phyloP scores from a whole-genome alignment of 1,140 invertebrate genomes.

The Manduca sexta region DNA sequence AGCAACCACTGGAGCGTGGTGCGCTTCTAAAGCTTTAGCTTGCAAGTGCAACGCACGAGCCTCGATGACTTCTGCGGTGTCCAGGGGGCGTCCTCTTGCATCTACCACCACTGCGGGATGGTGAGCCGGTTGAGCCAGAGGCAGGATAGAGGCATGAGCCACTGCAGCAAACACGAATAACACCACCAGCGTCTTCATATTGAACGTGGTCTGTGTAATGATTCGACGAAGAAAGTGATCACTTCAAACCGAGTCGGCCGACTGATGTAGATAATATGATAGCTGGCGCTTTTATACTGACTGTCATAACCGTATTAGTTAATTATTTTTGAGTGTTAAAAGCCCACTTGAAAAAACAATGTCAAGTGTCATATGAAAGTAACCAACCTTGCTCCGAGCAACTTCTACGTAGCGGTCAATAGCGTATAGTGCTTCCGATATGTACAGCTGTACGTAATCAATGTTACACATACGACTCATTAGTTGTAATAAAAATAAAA shows the following conservation, averaged over 20 bases:
- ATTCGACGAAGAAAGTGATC: slow-evolving; percentile 23
- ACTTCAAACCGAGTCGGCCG: slow-evolving; percentile 29
- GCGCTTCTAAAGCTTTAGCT: slow-evolving; percentile 52
- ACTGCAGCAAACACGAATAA: slow-evolving; percentile 50
- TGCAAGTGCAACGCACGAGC: slow-evolving; percentile 64
- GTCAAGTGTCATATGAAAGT: slow-evolving; percentile 52
- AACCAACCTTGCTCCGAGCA: slow-evolving; percentile 34
- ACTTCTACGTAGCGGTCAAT: slow-evolving; percentile 21
- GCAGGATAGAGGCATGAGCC: slow-evolving; percentile 29
- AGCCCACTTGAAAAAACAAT: slow-evolving; percentile 30
- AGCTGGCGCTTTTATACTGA: slow-evolving; percentile 29
- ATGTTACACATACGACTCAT: too few relatives aligned
- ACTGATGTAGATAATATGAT: slow-evolving; percentile 20
- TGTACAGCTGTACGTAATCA: too few relatives aligned
- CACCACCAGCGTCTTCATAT: slow-evolving; percentile 72
- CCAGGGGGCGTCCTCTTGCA: slow-evolving; percentile 54
- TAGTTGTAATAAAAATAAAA: too few relatives aligned
- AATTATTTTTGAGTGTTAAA: slow-evolving; percentile 25
- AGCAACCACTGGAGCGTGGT: slow-evolving; percentile 28
- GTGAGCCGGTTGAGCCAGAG: slow-evolving; percentile 35
- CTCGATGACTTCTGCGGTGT: slow-evolving; percentile 66
- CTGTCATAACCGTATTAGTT: slow-evolving; percentile 22
- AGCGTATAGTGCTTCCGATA: slow-evolving; percentile 10
- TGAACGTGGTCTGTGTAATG: slow-evolving; percentile 33
- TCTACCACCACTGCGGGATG: slow-evolving; percentile 43